phyloP scores from a whole-genome alignment of 1,140 invertebrate genomes.

The Drosophila tropicalis region DNA sequence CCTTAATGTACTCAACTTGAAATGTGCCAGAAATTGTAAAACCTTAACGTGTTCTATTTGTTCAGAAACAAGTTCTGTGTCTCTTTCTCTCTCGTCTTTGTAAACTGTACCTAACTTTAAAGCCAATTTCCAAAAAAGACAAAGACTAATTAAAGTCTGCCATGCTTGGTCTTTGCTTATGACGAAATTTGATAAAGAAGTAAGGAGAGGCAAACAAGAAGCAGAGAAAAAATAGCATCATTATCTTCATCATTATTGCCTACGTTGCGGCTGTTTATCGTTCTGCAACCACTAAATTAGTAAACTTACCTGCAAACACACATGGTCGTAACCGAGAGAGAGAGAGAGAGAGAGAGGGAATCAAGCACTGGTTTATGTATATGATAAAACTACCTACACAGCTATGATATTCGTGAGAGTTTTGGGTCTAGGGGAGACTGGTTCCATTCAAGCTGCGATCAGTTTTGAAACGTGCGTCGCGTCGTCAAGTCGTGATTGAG shows the following conservation, averaged over 20 bases:
- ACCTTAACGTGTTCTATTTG: background rate
- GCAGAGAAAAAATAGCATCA: constrained; percentile 18
- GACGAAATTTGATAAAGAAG: constrained; percentile 20
- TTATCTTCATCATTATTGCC: constrained; percentile 12
- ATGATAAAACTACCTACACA: background rate
- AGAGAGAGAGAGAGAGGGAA: background rate
- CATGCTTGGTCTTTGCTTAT: constrained; percentile 1
- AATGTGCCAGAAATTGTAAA: background rate
- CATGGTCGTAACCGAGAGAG: background rate
- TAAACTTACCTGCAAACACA: constrained; percentile 10
- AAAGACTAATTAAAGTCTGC: constrained; percentile 53
- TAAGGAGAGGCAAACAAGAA: constrained; percentile 15
- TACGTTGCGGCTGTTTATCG: constrained; percentile 30
- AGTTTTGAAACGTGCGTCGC: constrained; percentile 54
- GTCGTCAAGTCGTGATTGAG: constrained; percentile 51
- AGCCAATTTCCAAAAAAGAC: constrained; percentile 37
- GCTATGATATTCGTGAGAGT: constrained; percentile 18
- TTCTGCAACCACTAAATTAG: constrained; percentile 34
- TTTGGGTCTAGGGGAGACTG: background rate
- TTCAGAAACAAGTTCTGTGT: background rate
- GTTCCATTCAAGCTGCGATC: constrained; percentile 57
- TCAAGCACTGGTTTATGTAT: background rate
- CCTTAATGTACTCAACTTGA: background rate
- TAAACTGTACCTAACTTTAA: constrained; percentile 31
- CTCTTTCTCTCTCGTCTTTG: background rate